Evolutionary conservation across 2,113 vertebrate species (phyloP).

Genomic region (Agelaius phoeniceus): DNA sequence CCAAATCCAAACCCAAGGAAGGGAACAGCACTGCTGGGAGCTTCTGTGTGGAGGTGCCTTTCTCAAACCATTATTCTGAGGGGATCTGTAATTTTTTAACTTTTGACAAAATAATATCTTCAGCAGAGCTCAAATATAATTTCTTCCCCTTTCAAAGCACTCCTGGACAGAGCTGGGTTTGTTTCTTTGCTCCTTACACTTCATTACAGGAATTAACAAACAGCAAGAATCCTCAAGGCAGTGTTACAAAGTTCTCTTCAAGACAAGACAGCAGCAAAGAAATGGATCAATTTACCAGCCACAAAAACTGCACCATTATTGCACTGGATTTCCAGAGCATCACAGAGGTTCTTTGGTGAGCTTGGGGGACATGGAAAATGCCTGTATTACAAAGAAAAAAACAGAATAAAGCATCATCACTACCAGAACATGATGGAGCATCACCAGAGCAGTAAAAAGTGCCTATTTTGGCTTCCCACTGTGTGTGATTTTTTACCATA

Average conservation of each 20-base stretch:
- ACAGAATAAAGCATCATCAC: neutral
- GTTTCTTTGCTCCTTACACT: neutral
- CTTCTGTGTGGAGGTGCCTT: neutral
- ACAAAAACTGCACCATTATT: slow-evolving; percentile 89
- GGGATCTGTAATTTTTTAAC: neutral
- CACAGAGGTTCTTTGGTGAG: slow-evolving; percentile 75
- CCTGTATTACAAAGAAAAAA: slow-evolving; percentile 70
- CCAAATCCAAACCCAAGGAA: neutral
- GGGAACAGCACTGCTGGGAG: neutral
- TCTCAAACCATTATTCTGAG: neutral
- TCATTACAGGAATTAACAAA: neutral
- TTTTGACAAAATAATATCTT: neutral
- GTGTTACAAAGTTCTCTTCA: neutral
- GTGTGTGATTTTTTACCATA: neutral
- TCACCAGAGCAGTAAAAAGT: neutral
- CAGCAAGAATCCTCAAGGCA: neutral
- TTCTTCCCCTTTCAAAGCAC: neutral
- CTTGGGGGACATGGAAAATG: slow-evolving; percentile 83
- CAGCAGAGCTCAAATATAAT: neutral
- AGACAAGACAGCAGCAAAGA: neutral
- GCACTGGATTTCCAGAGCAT: slow-evolving; percentile 85
- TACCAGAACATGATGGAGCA: neutral
- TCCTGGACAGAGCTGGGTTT: neutral
- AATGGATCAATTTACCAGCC: slow-evolving; percentile 81
- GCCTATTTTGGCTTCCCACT: neutral